Percentiles rank a stretch among this genome's conserved stretches.
Conservation (phyloP, 1,140 invertebrate species). For the Calliphora vicina region DNA sequence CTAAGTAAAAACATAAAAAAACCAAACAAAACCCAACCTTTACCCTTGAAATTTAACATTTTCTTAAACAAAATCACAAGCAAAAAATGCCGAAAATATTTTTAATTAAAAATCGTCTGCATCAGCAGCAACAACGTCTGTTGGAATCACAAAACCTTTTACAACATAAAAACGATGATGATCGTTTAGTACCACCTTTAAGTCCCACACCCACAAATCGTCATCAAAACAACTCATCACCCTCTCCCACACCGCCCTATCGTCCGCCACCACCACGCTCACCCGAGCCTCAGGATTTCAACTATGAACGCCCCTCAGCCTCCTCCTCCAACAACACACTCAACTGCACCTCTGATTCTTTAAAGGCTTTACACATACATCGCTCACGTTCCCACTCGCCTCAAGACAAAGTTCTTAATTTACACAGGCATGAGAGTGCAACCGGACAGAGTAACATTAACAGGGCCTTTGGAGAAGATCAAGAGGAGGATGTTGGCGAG, state of each 20-base stretch:
- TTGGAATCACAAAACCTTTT: conserved; percentile 79
- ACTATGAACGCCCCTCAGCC: not conserved
- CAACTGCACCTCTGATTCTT: not conserved
- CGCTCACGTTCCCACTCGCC: conserved; percentile 16
- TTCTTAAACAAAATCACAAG: conserved; percentile 25
- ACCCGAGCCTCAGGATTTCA: conserved; percentile 54
- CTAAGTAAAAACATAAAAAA: conserved; percentile 18
- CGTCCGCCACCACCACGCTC: conserved; percentile 54
- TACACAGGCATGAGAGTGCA: not conserved
- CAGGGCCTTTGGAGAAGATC: not conserved
- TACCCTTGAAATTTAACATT: not conserved
- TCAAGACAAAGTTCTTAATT: not conserved
- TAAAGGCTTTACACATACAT: conserved; percentile 5
- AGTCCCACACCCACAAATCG: conserved; percentile 52
- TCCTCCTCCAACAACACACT: not conserved
- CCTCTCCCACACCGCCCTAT: conserved; percentile 39
- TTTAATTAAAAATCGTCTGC: conserved; percentile 85
- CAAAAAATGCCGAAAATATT: conserved; percentile 86
- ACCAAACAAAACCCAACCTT: conserved; percentile 2
- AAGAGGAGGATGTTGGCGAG: not conserved
- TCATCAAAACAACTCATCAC: conserved; percentile 31
- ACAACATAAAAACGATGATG: conserved; percentile 65
- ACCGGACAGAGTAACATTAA: not conserved
- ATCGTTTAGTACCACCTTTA: conserved; percentile 57
- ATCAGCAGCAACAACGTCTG: conserved; percentile 84